Evolutionary conservation across 2,113 vertebrate genomes (phyloP), one percentile per base, ranked within the genome.

Genomic region (Electrona antarctica): DNA sequence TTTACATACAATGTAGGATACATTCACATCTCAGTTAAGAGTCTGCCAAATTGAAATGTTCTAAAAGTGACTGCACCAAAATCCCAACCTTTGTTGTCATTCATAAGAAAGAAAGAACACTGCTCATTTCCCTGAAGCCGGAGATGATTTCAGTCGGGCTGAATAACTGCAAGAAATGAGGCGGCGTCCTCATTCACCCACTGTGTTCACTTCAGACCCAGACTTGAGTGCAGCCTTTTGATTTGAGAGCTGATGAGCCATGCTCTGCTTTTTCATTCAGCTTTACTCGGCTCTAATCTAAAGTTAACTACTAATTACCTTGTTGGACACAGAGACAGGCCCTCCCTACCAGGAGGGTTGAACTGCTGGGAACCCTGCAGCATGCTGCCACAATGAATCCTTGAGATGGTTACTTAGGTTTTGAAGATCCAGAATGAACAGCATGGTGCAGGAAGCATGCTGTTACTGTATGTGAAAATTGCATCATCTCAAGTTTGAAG

Each of bases 301-400:
- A 71, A 21, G 21, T 21, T 21, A 21, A 80, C 65, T 69, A 64
- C 70, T 85, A 71, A 89, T 88, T 82, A 79, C 54, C 78, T 75
- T 62, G 66, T 80, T 79, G 66, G 76, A 82, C 72, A 64, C 45
- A 5, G 10, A 66, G 46, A 51, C 47, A 1, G 41, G n/a, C 3
- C 55, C 60, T 55, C 14, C 48, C 8, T 56, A 69, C 81, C 71
- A 76, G 77, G 66, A 77, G 14, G 46, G 8, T 64, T 14, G 71
- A 79, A 71, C 60, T 72, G 50, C 83, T 76, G 33, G 13, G 64
- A 50, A 73, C 58, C 51, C 41, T 45, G 64, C 41, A 49, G 69
- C 50, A 15, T 1, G 62, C 15, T 33, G 14, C 41, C 58, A 68
- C 71, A 76, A 74, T 72, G 60, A 77, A 64, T 60, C 21, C 64